A percentile compares a stretch with the other conserved stretches of the same genome.
Conservation (phyloP, 2,888 invertebrate species). For the Polyploca ridens region DNA sequence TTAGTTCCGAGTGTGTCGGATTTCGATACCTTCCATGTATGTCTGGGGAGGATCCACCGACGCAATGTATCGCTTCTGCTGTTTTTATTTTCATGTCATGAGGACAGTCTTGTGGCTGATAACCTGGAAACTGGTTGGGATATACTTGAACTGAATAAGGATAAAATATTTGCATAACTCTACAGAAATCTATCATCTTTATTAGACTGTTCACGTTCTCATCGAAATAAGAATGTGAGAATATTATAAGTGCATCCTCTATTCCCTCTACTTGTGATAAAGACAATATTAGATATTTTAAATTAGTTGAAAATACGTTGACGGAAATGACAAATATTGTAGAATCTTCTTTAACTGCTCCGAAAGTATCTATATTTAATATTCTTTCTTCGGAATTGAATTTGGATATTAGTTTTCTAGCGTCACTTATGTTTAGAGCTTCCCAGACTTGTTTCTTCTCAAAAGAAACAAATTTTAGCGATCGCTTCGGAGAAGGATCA, state of each 20-base stretch:
- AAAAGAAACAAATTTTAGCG: slow-evolving; percentile 37
- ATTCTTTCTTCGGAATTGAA: slow-evolving; percentile 42
- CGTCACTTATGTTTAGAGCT: slow-evolving; percentile 16
- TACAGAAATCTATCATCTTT: slow-evolving; percentile 55
- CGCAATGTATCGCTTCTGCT: slow-evolving; percentile 47
- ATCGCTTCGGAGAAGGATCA: slow-evolving; percentile 28
- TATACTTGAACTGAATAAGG: slow-evolving; percentile 59
- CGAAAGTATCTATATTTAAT: slow-evolving; percentile 47
- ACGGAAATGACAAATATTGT: slow-evolving; percentile 54
- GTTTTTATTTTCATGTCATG: slow-evolving; percentile 33
- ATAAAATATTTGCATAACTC: slow-evolving; percentile 62
- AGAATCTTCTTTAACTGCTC: slow-evolving; percentile 42
- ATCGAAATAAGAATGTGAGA: slow-evolving; percentile 59
- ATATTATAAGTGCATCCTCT: slow-evolving; percentile 54
- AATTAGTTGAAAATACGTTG: slow-evolving; percentile 39
- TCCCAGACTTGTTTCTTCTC: slow-evolving; percentile 16
- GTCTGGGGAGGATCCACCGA: slow-evolving; percentile 48
- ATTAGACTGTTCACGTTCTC: slow-evolving; percentile 48
- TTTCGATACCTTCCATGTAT: slow-evolving; percentile 52
- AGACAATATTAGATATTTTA: slow-evolving; percentile 55
- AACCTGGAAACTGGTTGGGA: slow-evolving; percentile 52
- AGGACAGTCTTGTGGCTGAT: slow-evolving; percentile 44
- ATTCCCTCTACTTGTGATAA: slow-evolving; percentile 54
- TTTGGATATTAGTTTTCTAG: slow-evolving; percentile 23
- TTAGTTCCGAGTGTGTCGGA: slow-evolving; percentile 45